Conservation (phyloP, 37 sponge, comb jelly and placozoan genomes). For the Cliona cf. orientalis region DNA sequence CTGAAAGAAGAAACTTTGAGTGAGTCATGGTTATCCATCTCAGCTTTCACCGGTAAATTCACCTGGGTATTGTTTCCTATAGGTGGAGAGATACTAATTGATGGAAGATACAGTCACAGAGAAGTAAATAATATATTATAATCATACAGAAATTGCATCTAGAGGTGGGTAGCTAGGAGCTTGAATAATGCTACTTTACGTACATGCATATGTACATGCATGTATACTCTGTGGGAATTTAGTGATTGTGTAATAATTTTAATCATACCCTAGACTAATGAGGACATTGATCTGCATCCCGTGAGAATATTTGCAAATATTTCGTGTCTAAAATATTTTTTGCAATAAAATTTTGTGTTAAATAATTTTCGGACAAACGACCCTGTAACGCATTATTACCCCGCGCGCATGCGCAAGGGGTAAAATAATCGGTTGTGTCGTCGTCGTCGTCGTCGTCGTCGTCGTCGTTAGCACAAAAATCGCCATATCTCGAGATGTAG, state of each 20-base stretch:
- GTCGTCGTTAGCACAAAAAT: too few species aligned
- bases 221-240: neutral
- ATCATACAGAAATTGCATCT: neutral
- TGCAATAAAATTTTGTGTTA: too few species aligned
- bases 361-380: too few species aligned
- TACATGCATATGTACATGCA: neutral
- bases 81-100: conserved; percentile 55
- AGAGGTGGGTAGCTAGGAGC: neutral
- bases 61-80: neutral
- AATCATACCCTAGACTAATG: too few species aligned
- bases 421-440: too few species aligned
- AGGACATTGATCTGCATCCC: too few species aligned
- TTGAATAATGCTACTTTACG: neutral
- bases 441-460: too few species aligned
- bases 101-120: conserved; percentile 72
- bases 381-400: too few species aligned
- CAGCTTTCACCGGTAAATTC: neutral
- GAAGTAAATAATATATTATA: conserved; percentile 32
- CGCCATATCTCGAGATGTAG: too few species aligned
- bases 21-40: conserved; percentile 4
- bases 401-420: too few species aligned
- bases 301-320: too few species aligned
- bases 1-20: conserved; percentile 39
- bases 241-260: neutral
- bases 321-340: too few species aligned